Evolutionary conservation across 2,113 vertebrate genomes (phyloP), one percentile per base, ranked within the genome.

Genomic region (Leucopsar rothschildi): DNA sequence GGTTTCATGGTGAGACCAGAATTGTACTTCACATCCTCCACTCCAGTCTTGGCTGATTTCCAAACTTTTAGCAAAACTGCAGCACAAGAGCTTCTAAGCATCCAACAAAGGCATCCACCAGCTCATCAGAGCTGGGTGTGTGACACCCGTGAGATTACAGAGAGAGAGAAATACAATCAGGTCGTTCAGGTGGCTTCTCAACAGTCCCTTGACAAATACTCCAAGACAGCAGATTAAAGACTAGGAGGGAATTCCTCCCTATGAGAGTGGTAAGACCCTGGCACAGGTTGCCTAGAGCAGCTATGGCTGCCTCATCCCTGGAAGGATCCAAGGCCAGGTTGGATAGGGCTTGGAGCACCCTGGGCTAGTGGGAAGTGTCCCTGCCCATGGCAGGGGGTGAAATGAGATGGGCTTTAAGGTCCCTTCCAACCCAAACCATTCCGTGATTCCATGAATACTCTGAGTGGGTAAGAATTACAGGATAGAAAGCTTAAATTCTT

Each of bases 131-230:
- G 69, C 29, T 23, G 47, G 35, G 39, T 2, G 28, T 57, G 76
- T 0, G 0, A 56, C 45, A 57, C 83, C 25, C 2, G 0, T 27
- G 60, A 59, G 59, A 88, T 53, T 72, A 61, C 40, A 68, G 0
- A 18, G 42, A 82, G 24, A 18, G 1, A 79, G 65, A 72, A 94
- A 68, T 0, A 24, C 27, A 83, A 37, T 11, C n/a, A 29, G 16
- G 29, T 2, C 49, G 35, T 5, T 56, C 28, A 18, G 33, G 40
- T 57, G 27, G 22, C 59, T 71, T 56, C 86, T 61, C 71, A 82
- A n/a, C 10, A 78, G 12, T 3, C 47, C 69, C 66, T 55, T 64
- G 24, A 88, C 55, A 82, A 82, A 65, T 39, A 20, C 40, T 61
- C 11, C 21, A 42, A 17, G 15, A 10, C 11, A 31, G 31, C 0